Base-by-base conservation (phyloP, 2,797 vertebrate genomes). In the Erithacus rubecula region DNA sequence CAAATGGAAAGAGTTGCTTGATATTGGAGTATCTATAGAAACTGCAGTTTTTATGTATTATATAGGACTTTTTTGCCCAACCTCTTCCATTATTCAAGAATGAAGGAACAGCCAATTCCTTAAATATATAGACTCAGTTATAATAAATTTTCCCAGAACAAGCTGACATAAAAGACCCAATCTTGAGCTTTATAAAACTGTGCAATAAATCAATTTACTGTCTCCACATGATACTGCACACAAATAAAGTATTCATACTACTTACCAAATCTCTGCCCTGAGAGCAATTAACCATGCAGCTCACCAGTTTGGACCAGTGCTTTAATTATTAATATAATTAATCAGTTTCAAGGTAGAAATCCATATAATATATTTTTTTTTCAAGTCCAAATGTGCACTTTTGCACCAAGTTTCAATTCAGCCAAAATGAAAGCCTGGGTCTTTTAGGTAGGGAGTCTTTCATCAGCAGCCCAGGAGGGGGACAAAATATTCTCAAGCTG, bases 1-100 rank as follows among this genome's bases (percentile, higher is more conserved):
- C 55, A 87, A 76, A 8, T 71, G 56, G 76, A 90, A 93, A 79
- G 36, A 86, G n/a, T 75, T 88, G 89, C 59, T 85, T 65, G 65
- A 68, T 94, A 67, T 15, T 85, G 69, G 90, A 81, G 44, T 92
- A 89, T 58, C 82, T 76, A 80, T 84, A 87, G 79, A 92, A 85
- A 93, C n/a, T 58, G 53, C 62, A 83, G 27, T 49, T 9, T 90
- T 85, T 74, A 68, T 78, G 24, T 64, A 43, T 83, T 71, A 62
- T 47, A 36, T 74, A 90, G 55, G 41, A 86, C 18, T 63, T 30
- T 30, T 47, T 41, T 90, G 23, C 39, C 59, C 65, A 83, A 20
- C 19, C 68, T 70, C 74, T 84, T 90, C 74, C n/a, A 59, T 87
- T 92, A 69, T 71, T 92, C 84, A 84, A 36, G 47, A 84, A 79